phyloP scores from a whole-genome alignment of 2,888 invertebrate genomes.

The Cheilosia scutellata region DNA sequence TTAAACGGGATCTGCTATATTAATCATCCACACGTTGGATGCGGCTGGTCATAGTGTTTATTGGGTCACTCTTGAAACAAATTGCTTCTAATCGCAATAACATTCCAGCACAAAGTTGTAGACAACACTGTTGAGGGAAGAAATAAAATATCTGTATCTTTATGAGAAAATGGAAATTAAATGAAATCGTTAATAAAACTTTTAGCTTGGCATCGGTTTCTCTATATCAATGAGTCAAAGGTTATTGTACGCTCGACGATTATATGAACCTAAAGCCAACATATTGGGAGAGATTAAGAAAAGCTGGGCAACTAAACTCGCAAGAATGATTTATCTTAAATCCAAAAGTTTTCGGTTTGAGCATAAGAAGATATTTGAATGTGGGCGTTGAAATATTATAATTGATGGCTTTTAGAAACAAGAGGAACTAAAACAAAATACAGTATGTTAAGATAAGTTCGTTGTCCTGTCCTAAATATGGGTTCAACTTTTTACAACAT shows the following conservation, averaged over 20 bases:
- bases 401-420: neutral
- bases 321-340: conserved; percentile 46
- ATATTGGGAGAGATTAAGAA: conserved; percentile 27
- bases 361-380: too few species aligned
- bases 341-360: conserved; percentile 10
- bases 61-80: conserved; percentile 49
- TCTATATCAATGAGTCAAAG: conserved; percentile 51
- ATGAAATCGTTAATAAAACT: conserved; percentile 51
- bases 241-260: conserved; percentile 51
- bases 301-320: conserved; percentile 35
- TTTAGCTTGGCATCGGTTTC: neutral
- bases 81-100: conserved; percentile 43
- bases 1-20: conserved; percentile 51
- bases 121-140: conserved; percentile 19
- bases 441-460: too few species aligned
- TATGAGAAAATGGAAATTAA: conserved; percentile 32
- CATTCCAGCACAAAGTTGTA: neutral
- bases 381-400: neutral
- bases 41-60: conserved; percentile 12
- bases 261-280: conserved; percentile 5
- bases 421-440: too few species aligned
- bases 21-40: neutral
- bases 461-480: too few species aligned
- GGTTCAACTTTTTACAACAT: too few species aligned
- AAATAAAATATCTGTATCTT: conserved; percentile 37